Conservation (phyloP, 2,113 vertebrate genomes). For the Cololabis saira region DNA sequence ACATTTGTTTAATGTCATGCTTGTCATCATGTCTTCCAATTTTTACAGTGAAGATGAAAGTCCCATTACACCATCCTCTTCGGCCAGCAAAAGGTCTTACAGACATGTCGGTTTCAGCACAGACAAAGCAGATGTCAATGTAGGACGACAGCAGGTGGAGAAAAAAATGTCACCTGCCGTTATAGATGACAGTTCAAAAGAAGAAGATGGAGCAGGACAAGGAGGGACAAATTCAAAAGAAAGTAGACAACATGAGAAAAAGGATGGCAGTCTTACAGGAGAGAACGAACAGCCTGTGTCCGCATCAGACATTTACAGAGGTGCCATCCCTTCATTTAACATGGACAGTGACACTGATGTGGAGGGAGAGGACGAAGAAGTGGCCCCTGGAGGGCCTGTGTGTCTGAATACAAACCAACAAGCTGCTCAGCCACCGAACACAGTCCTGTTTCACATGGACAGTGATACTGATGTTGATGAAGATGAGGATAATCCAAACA, state of each 20-base stretch:
- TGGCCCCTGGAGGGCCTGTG: constrained; percentile 3
- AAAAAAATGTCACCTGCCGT: constrained; percentile 22
- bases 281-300: constrained; percentile 14
- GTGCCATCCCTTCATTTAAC: constrained; percentile 48
- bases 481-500: constrained; percentile 4
- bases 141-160: constrained; percentile 52
- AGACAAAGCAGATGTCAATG: constrained; percentile 40
- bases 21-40: constrained; percentile 7
- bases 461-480: constrained; percentile 76
- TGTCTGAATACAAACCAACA: constrained; percentile 17
- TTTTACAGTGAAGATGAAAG: constrained; percentile 78
- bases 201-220: constrained; percentile 18
- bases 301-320: constrained; percentile 3
- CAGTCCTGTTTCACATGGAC: constrained; percentile 62
- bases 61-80: constrained; percentile 63
- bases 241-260: constrained; percentile 16
- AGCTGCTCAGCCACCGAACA: constrained; percentile 21
- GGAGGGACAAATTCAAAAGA: constrained; percentile 6
- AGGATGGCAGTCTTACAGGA: constrained; percentile 7
- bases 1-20: neutral
- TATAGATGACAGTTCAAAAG: constrained; percentile 45
- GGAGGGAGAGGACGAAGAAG: constrained; percentile 60
- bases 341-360: constrained; percentile 75
- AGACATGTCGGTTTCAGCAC: constrained; percentile 47
- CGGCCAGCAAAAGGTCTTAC: constrained; percentile 46